These are phyloP conservation scores for Dendrolimus punctatus DNA, from an alignment of 1,140 invertebrate species.

Conservation along the genomic window DNA sequence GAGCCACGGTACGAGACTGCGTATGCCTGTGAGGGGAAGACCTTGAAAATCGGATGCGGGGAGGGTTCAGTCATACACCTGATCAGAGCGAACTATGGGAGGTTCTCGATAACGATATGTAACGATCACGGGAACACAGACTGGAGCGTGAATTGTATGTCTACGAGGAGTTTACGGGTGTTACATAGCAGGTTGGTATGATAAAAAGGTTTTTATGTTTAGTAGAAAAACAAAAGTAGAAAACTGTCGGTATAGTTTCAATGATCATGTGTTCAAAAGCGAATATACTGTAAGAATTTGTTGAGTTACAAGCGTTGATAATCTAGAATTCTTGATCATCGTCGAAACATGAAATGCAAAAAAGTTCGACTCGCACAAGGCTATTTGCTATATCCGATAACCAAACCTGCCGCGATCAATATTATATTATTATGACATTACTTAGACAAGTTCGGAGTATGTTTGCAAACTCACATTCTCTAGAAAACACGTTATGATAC, in stretches of 20 bases:
- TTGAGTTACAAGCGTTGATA: too few species aligned
- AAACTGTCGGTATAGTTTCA: too few species aligned
- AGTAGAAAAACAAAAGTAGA: not conserved
- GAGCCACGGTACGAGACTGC: conserved; percentile 84
- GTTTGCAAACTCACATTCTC: too few species aligned
- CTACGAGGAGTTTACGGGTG: conserved; percentile 84
- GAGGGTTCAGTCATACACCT: conserved; percentile 91
- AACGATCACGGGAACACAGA: conserved; percentile 97
- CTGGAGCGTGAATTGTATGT: conserved; percentile 97
- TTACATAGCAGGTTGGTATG: conserved; percentile 82
- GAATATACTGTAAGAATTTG: too few species aligned
- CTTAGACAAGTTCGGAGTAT: too few species aligned
- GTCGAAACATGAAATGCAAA: conserved; percentile 1
- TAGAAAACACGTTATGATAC: too few species aligned
- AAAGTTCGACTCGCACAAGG: conserved; percentile 1
- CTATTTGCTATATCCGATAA: not conserved
- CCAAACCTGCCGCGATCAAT: not conserved
- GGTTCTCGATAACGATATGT: conserved; percentile 96
- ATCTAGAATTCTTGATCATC: conserved; percentile 3
- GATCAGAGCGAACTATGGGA: conserved; percentile 94
- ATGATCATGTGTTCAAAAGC: too few species aligned
- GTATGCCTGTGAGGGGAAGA: conserved; percentile 95
- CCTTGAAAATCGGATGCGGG: conserved; percentile 88
- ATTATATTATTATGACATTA: too few species aligned
- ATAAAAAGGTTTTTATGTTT: not conserved